Base-by-base conservation (phyloP, 1,140 invertebrate genomes). In the Panonychus citri region DNA sequence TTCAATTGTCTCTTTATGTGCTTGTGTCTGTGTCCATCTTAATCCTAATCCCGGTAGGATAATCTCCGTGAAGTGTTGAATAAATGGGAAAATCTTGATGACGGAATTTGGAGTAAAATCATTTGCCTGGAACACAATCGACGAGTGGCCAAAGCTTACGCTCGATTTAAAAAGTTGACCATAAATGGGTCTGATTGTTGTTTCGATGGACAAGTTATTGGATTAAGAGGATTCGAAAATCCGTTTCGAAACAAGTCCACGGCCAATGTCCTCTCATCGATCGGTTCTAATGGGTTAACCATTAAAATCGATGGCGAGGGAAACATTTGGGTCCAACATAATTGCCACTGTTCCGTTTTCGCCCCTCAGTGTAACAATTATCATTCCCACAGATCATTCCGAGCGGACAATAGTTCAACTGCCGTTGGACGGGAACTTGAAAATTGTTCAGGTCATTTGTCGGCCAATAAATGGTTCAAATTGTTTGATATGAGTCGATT, bases 21-120 rank as follows among this genome's bases (percentile, higher is more conserved):
- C n/a, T n/a, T n/a, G n/a, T n/a, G n/a, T n/a, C n/a, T n/a, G n/a
- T n/a, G n/a, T n/a, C n/a, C n/a, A n/a, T n/a, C n/a, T n/a, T n/a
- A n/a, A n/a, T n/a, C n/a, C n/a, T n/a, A n/a, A n/a, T n/a, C n/a
- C n/a, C n/a, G n/a, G n/a, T n/a, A 93, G 87, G 86, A 93, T 73
- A 88, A 94, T 73, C 86, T 93, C 70, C 83, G 86, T 70, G 88
- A 94, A 75, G 86, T 94, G 51, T 70, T 90, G 57, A 78, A 86
- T 69, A 93, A 91, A 76, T 90, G 88, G 85, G 83, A 82, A 59
- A 84, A 88, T 72, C 90, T 93, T 62, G 88, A 94, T 65, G 88
- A 93, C 66, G 88, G 93, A 71, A 94, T 94, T 64, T 94, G 89
- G 89, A 85, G 87, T 52, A 94, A 94, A 77, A 85, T 93, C 48